These are phyloP conservation scores for Drosophila tripunctata DNA, from an alignment of 2,888 invertebrate species.

Conservation along the genomic window DNA sequence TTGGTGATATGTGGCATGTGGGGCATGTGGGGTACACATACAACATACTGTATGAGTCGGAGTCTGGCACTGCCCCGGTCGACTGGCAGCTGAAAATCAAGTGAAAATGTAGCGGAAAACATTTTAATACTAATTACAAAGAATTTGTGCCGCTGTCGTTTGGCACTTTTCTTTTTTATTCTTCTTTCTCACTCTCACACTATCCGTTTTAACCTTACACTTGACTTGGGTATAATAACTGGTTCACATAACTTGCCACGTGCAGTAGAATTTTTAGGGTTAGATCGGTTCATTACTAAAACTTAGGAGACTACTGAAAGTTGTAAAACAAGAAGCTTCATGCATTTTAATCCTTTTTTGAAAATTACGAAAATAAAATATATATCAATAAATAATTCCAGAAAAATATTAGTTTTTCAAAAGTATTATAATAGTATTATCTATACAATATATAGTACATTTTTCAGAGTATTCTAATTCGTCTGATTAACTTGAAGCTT, in stretches of 20 bases:
- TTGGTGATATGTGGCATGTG: constrained; percentile 3
- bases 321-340: too few relatives aligned
- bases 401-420: too few relatives aligned
- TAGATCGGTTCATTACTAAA: too few relatives aligned
- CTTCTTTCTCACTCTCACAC: constrained; percentile 7
- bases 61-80: constrained; percentile 18
- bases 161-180: constrained; percentile 63
- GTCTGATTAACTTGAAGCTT: too few relatives aligned
- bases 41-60: constrained; percentile 13
- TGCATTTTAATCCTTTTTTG: too few relatives aligned
- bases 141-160: constrained; percentile 76
- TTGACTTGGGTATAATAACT: constrained; percentile 12
- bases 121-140: constrained; percentile 81
- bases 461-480: constrained; percentile 26
- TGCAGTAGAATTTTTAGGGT: neutral
- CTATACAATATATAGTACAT: neutral
- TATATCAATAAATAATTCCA: too few relatives aligned
- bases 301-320: too few relatives aligned
- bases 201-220: constrained; percentile 15
- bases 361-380: too few relatives aligned
- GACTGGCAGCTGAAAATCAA: constrained; percentile 63
- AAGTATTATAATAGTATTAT: too few relatives aligned
- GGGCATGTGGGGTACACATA: neutral
- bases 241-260: neutral
- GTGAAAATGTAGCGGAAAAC: constrained; percentile 80